These are phyloP conservation scores for Zaprionus davidi DNA, from an alignment of 1,140 invertebrate genomes.

Conservation along the genomic window DNA sequence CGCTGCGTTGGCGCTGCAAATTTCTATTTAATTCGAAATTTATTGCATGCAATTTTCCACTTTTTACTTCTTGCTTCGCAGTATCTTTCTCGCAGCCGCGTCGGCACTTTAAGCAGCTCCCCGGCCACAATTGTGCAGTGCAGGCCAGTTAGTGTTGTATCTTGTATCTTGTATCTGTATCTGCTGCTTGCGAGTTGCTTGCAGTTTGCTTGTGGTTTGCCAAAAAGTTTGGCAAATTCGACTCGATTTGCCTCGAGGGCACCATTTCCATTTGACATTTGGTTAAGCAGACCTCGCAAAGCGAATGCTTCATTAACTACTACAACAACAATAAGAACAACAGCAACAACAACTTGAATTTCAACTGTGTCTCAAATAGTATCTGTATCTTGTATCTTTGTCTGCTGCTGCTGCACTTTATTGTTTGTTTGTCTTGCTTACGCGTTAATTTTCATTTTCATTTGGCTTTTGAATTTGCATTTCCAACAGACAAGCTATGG, in stretches of 20 bases:
- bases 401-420: conserved; percentile 17
- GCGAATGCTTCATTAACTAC: conserved; percentile 63
- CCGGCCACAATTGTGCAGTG: conserved; percentile 38
- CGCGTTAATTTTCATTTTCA: conserved; percentile 58
- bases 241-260: neutral
- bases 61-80: conserved; percentile 4
- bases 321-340: conserved; percentile 34
- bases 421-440: conserved; percentile 20
- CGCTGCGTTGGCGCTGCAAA: conserved; percentile 60
- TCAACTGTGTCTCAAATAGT: conserved; percentile 44
- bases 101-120: conserved; percentile 48
- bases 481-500: conserved; percentile 43
- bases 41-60: conserved; percentile 72
- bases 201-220: conserved; percentile 30
- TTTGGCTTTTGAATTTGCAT: conserved; percentile 60
- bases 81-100: conserved; percentile 14
- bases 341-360: conserved; percentile 26
- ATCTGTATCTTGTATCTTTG: conserved; percentile 20
- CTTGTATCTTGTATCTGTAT: conserved; percentile 38
- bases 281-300: conserved; percentile 4
- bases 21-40: conserved; percentile 82
- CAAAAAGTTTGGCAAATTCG: conserved; percentile 27
- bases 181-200: conserved; percentile 19
- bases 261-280: conserved; percentile 27
- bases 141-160: neutral